These are phyloP conservation scores for Luscinia megarhynchos DNA, from an alignment of 2,797 vertebrate genomes.

Conservation along the genomic window DNA sequence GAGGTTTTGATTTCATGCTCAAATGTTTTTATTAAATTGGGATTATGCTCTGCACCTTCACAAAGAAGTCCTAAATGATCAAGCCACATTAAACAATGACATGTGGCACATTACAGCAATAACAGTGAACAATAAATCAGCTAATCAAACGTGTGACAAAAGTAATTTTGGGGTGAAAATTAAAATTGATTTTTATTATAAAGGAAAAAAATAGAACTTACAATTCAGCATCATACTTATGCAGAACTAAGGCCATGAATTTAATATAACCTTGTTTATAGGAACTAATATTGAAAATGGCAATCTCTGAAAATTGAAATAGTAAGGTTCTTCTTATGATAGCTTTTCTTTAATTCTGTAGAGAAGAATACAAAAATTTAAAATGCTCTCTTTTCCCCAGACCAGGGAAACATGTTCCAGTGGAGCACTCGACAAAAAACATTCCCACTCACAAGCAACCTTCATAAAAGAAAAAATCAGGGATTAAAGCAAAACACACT, in stretches of 20 bases:
- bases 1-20: not conserved
- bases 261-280: not conserved
- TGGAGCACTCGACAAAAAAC: not conserved
- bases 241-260: not conserved
- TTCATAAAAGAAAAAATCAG: not conserved
- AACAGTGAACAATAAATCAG: not conserved
- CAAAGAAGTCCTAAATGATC: not conserved
- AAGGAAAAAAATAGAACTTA: not conserved
- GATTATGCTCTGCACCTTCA: not conserved
- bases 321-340: not conserved
- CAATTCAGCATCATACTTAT: not conserved
- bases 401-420: not conserved
- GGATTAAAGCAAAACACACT: not conserved
- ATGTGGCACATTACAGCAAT: not conserved
- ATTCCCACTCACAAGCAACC: not conserved
- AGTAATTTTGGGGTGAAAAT: not conserved
- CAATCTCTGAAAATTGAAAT: not conserved
- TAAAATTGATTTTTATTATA: not conserved
- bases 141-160: not conserved
- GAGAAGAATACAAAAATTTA: not conserved
- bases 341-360: not conserved
- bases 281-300: not conserved
- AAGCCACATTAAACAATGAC: not conserved
- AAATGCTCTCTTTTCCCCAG: not conserved
- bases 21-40: not conserved